phyloP scores from a whole-genome alignment of 1,140 invertebrate species.

The Thrips palmi region DNA sequence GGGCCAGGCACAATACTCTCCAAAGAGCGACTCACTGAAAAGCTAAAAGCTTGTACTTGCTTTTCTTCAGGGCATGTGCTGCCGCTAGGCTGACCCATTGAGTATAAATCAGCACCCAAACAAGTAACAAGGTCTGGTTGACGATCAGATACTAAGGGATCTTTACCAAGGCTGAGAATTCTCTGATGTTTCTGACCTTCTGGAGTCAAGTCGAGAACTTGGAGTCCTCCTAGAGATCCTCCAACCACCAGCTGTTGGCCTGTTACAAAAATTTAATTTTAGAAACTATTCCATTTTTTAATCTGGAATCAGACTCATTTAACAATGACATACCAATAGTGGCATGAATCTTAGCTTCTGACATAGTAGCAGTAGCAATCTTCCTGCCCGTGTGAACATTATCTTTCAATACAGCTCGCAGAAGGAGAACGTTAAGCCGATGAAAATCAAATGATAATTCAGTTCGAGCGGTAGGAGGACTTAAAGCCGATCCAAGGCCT shows the following conservation, averaged over 20 bases:
- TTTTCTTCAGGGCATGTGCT: constrained; percentile 23
- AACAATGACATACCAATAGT: constrained; percentile 39
- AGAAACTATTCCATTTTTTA: constrained; percentile 3
- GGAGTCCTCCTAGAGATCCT: constrained; percentile 77
- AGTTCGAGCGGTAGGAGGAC: constrained; percentile 27
- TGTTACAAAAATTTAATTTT: constrained; percentile 16
- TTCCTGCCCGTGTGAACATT: constrained; percentile 52
- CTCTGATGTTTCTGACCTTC: constrained; percentile 66
- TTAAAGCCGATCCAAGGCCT: constrained; percentile 20
- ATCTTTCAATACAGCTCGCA: constrained; percentile 57
- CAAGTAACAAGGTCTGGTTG: constrained; percentile 17
- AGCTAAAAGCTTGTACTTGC: constrained; percentile 47
- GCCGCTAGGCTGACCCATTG: constrained; percentile 20
- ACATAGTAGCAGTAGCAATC: constrained; percentile 83
- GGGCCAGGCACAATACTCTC: no score
- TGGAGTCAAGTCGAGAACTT: constrained; percentile 74
- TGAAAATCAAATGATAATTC: constrained; percentile 87
- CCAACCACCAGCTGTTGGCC: constrained; percentile 39
- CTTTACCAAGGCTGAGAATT: constrained; percentile 68
- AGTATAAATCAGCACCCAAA: constrained; percentile 26
- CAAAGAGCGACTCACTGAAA: constrained; percentile 35
- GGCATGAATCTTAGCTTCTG: constrained; percentile 77
- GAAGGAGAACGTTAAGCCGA: constrained; percentile 67
- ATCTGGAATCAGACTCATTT: background rate
- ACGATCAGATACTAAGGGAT: constrained; percentile 35